Evolutionary conservation across 2,797 vertebrate species (phyloP), one percentile per base, ranked within the genome.

Genomic region (Orientallactaga sibirica): DNA sequence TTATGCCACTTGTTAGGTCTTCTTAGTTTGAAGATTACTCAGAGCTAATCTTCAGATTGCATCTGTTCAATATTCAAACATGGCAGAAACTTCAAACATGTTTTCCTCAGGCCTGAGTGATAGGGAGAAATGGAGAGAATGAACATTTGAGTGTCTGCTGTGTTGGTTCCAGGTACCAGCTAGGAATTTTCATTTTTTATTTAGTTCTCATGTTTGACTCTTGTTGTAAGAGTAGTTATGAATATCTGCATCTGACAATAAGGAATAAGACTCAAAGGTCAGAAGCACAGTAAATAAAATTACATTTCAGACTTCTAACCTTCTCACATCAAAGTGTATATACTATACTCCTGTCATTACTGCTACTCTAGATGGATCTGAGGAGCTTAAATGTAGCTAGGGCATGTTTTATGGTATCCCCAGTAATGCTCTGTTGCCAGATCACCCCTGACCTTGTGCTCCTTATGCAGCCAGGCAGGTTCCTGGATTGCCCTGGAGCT

Each of bases 261-360:
- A 87, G 15, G 25, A 95, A 75, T 68, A 66, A 95, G 64, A 70
- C 55, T 89, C 48, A 86, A 55, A 83, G 82, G 48, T 68, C 73
- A 74, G 77, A 80, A 92, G 79, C 82, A 43, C 19, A 55, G 37
- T 82, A 81, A 93, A 48, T 71, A 58, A 84, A 25, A 70, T 88
- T 73, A 94, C 78, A 93, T 78, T 90, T 87, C 33, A 84, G 33
- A 41, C 64, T 73, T 61, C 20, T 58, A 58, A 58, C 55, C 55
- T 58, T 76, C 41, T 52, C 74, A 79, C 29, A 25, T 67, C 55
- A 43, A 66, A 75, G 29, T 85, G 11, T 5, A 20, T 62, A 64
- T 24, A 27, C 25, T 62, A 2, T 48, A 22, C 80, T 76, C 1
- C n/a, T 41, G 37, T 74, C 10, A 29, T 16, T 62, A 20, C 58